These are phyloP conservation scores for Vimba vimba DNA, from an alignment of 2,113 vertebrate species.

Conservation along the genomic window DNA sequence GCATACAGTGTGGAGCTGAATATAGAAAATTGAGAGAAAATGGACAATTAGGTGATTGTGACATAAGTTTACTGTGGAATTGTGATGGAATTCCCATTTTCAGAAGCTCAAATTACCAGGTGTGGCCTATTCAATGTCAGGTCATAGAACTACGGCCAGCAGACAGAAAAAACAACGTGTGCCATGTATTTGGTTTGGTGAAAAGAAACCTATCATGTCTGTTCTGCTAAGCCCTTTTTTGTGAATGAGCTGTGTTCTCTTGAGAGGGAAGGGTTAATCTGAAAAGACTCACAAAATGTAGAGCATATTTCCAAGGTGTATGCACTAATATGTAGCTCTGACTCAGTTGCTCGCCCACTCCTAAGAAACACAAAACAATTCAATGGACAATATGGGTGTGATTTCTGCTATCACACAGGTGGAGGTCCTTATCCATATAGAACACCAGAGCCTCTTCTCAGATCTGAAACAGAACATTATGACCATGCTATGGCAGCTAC, in stretches of 20 bases:
- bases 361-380: slow-evolving; percentile 3
- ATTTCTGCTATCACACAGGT: slow-evolving; percentile 6
- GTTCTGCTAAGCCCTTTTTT: neutral
- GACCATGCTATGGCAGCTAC: slow-evolving; percentile 5
- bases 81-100: too few species aligned
- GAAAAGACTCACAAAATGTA: neutral
- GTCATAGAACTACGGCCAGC: too few species aligned
- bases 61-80: too few species aligned
- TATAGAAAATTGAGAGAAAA: too few species aligned
- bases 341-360: neutral
- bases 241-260: slow-evolving; percentile 7
- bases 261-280: neutral
- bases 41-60: too few species aligned
- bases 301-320: slow-evolving; percentile 3
- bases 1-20: too few species aligned
- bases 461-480: neutral
- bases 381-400: slow-evolving; percentile 4
- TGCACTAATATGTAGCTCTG: slow-evolving; percentile 1
- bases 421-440: neutral
- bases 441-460: too few species aligned
- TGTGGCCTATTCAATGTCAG: too few species aligned
- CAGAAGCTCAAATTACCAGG: too few species aligned
- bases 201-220: neutral
- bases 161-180: too few species aligned
- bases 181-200: too few species aligned